Evolutionary conservation across 2,888 invertebrate species (phyloP), one percentile per base, ranked within the genome.

Genomic region (Oxystoma pomonae): DNA sequence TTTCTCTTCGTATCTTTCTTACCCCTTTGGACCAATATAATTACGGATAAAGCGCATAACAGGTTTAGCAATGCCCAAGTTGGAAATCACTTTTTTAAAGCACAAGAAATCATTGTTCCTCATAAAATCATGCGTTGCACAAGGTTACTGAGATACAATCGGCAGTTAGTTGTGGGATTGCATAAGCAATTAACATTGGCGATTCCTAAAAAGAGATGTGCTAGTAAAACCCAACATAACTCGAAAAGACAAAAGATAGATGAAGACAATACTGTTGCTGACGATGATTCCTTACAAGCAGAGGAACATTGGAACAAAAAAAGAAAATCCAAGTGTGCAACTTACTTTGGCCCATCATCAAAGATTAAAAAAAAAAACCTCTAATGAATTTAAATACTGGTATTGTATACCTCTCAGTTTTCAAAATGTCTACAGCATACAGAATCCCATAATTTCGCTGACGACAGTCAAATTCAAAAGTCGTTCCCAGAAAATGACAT

Each of bases 41-140:
- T 59, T 19, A 50, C 51, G 16, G 49, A 59, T 17, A 17, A 19
- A 7, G 50, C 50, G 5, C 5, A 17, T 1, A 1, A 16, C 9
- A 1, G 59, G 35, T 59, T 16, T 18, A 59, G 59, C 19, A 59
- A 59, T 22, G 59, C 59, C 50, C 59, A 19, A 1, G 59, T 59
- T 17, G 59, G 50, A 50, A 59, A 17, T 22, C 49, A 58, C 20
- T 58, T 58, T 16, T 18, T 18, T 58, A 58, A 58, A 58, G n/a
- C 35, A 3, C 20, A 58, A 22, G 18, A 49, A 22, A 58, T 2
- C 20, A 16, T 58, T 52, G 16, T 58, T n/a, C 49, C 58, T 20
- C 22, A 12, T 18, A 58, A 58, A 49, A 16, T n/a, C 9, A 21
- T 58, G 5, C 22, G 58, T 18, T 58, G 58, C 22, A 58, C 22